Base-by-base conservation (phyloP, 1,140 invertebrate species). In the Pinna nobilis region DNA sequence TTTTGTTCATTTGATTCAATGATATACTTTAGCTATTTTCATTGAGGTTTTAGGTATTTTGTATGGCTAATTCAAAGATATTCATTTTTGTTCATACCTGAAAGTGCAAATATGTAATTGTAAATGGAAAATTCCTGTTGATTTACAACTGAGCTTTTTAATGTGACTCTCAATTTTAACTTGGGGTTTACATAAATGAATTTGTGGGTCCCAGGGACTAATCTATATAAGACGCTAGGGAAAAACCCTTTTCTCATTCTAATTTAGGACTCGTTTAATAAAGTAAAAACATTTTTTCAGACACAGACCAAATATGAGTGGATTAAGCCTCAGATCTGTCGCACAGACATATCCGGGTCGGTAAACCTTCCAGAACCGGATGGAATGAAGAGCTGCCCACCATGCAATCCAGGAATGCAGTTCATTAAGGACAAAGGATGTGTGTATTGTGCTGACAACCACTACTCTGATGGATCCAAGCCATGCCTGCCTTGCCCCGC, bases 351-450 rank as follows among this genome's bases (percentile, higher is more conserved):
- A 9, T 69, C 81, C 9, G 83, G 78, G 0, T 84, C 90, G 0
- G 88, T 85, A 4, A 66, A 82, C 1, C 81, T 92, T 0, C 91
- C 91, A 7, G 70, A 82, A 4, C 79, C 86, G 28, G 85, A 82
- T 1, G 69, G 80, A 18, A 68, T 79, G 4, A 81, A 82, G 59
- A 78, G 83, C 3, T 92, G 92, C 81, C 90, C 91, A 0, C 89
- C 90, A 2, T 93, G 92, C 80, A 92, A 91, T 78, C 89, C 91
- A 15, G 92, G 92, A 44, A 92, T 91, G 89, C 87, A 90, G 39
- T 87, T 88, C 69, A 77, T 80, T 13, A 86, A 86, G 67, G 80
- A 70, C 23, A 80, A 81, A 65, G 79, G 71, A 18, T 91, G 87
- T 82, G 83, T 82, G 50, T 89, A 88, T 77, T 91, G 90, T 86